Percentiles rank a stretch among this genome's conserved stretches.
phyloP scores from a whole-genome alignment of 2,888 invertebrate species.

The Rutpela maculata region DNA sequence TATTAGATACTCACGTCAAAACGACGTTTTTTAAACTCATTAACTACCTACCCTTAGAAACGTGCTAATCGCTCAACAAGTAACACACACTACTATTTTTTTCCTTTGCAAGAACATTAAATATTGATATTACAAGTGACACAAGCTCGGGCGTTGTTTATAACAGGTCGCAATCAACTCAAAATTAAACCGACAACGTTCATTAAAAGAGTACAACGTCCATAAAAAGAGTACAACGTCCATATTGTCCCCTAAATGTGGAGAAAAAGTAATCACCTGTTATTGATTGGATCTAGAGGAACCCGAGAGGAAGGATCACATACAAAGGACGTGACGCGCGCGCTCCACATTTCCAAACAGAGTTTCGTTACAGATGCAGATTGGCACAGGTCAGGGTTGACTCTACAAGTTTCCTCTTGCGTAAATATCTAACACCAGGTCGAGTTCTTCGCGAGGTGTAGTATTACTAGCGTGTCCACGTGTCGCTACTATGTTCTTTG shows the following conservation, averaged over 20 bases:
- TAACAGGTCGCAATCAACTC: not conserved
- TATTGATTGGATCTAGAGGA: not conserved
- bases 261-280: not conserved
- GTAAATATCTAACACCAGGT: not conserved
- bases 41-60: no score
- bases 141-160: no score
- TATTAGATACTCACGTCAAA: no score
- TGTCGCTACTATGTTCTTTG: not conserved
- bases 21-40: no score
- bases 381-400: constrained; percentile 37
- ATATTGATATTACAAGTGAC: no score
- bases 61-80: no score
- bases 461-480: not conserved
- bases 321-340: constrained; percentile 8
- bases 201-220: not conserved
- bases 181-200: not conserved
- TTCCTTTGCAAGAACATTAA: no score
- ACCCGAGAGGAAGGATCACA: constrained; percentile 1
- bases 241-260: not conserved
- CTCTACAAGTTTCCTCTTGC: not conserved
- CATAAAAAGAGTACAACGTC: not conserved
- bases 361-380: constrained; percentile 11
- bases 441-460: not conserved
- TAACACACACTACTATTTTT: no score
- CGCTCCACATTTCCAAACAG: not conserved